Evolutionary conservation across 1,140 invertebrate species (phyloP), one percentile per base, ranked within the genome.

Genomic region (Leucophenga varia): DNA sequence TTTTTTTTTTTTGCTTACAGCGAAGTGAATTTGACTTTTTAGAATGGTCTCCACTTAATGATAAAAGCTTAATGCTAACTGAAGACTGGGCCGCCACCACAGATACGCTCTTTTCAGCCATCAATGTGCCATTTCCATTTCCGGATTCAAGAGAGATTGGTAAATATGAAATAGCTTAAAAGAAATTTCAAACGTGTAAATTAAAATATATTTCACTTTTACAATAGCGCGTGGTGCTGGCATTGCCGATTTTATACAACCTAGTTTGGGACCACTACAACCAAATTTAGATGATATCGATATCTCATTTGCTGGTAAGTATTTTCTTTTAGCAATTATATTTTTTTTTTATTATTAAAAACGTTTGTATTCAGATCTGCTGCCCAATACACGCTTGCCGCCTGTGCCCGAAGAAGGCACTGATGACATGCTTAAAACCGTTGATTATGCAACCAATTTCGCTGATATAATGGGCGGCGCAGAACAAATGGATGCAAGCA

Each of bases 231-330:
- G 83, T 68, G 84, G 79, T 60, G 83, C 85, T 31, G 86, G 82
- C 49, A 79, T 89, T 64, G 92, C 95, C 12, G 95, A 98, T 79
- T 93, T 98, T 64, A 97, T 99, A 76, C 97, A 99, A 79, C 97
- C 97, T 40, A 96, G 93, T 72, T 82, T 99, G 55, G 88, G 95
- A 40, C 93, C 95, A 44, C 79, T 98, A 30, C 96, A 98, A 75
- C 96, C 95, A 49, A 95, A 93, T 80, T 81, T 98, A 56, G 95
- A 98, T 74, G 96, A 98, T 78, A 93, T 94, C 92, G 88, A 61
- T 84, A 91, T 67, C 88, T 88, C 61, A 21, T 78, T 93, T 47
- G 89, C 90, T 80, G 89, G 88, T 90, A 78, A 58, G 40, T 35
- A 16, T 8, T 1, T 9, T 3, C 13, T 36, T n/a, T n/a, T n/a